Evolutionary conservation across 2,888 invertebrate species (phyloP), one percentile per base, ranked within the genome.

Genomic region (Lycophotia porphyrea): DNA sequence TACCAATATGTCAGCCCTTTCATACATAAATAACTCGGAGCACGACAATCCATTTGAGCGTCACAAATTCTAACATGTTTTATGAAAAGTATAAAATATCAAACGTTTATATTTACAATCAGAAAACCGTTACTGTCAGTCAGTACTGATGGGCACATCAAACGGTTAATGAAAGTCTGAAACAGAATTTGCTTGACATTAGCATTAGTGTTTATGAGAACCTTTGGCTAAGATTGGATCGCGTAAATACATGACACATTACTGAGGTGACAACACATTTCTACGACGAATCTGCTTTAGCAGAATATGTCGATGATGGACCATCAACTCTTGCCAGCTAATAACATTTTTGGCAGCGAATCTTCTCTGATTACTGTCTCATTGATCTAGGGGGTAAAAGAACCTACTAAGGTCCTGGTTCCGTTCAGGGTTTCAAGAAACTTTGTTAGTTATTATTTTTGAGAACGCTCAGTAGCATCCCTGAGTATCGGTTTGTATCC

Each of bases 21-120:
- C 27, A 58, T 15, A n/a, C 34, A 77, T 77, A 82, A 78, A 77
- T 77, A 82, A 82, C 78, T 31, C 47, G 1, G 2, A 42, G 49
- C 39, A 63, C 31, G 66, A 66, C 66, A 66, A 34, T 63, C 61
- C 66, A 72, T 80, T 80, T 66, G 42, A 39, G 18, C 80, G 27
- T 39, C 55, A 83, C 42, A 49, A 39, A 55, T 61, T 39, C 52
- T 34, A 71, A 61, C 31, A 34, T 27, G 55, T 80, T 85, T 80
- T 52, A 73, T 58, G 63, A 68, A 82, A 72, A 64, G 69, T 85
- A 67, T 82, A 70, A 64, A 77, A 77, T 82, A 85, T 82, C 86
- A 82, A 85, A 82, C 63, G 69, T 18, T 60, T 24, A 42, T 49
- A 61, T 74, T 52, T 44, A 70, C 60, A 39, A 58, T 69, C 27